Conservation (phyloP, 2,888 invertebrate species). For the Leucoptera coffeella region DNA sequence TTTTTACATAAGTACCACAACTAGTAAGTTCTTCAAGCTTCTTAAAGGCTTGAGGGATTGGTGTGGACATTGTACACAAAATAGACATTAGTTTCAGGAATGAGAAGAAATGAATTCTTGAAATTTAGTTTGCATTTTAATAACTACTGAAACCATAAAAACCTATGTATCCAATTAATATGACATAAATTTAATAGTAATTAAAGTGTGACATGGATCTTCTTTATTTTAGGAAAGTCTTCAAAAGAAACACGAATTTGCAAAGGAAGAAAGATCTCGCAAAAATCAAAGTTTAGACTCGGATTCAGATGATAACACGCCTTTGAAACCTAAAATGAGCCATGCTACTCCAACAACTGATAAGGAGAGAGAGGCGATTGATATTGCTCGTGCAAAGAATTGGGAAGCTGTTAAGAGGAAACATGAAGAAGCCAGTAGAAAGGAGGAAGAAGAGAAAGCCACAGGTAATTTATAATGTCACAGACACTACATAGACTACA, state of each 20-base stretch:
- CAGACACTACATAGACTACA: neutral
- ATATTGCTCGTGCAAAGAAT: constrained; percentile 47
- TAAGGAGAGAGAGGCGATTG: constrained; percentile 46
- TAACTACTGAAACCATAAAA: too few species aligned
- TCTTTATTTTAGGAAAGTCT: constrained; percentile 48
- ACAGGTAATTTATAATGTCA: constrained; percentile 19
- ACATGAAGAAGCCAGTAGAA: constrained; percentile 48
- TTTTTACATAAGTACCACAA: too few species aligned
- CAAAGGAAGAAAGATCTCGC: constrained; percentile 24
- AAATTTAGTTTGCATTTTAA: too few species aligned
- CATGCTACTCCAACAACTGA: constrained; percentile 24
- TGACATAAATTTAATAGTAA: too few species aligned
- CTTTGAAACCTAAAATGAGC: constrained; percentile 31
- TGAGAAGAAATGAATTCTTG: too few species aligned
- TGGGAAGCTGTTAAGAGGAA: constrained; percentile 50
- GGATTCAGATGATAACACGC: constrained; percentile 42
- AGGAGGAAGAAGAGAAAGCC: constrained; percentile 38
- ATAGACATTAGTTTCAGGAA: too few species aligned
- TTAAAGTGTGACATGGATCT: too few species aligned
- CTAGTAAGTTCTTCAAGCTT: too few species aligned
- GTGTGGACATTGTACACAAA: too few species aligned
- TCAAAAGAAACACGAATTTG: constrained; percentile 32
- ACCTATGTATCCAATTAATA: too few species aligned
- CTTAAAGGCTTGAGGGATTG: too few species aligned
- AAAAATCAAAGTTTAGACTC: constrained; percentile 40